Evolutionary conservation across 2,797 vertebrate species (phyloP).

Genomic region (Vipera ursinii): DNA sequence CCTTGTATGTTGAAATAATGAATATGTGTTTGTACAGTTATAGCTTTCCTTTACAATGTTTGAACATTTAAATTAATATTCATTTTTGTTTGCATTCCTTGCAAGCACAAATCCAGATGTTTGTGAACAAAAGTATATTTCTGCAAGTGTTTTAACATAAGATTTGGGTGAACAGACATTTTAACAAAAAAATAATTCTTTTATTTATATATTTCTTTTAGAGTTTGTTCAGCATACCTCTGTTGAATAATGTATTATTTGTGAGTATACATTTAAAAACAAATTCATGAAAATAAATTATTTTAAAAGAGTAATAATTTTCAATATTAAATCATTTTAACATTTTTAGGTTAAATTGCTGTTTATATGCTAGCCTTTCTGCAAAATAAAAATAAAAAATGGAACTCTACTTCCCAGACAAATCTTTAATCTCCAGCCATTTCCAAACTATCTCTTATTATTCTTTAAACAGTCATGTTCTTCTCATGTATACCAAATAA

Average conservation of each 20-base stretch:
- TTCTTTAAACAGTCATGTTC: neutral
- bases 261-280: constrained; percentile 68
- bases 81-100: constrained; percentile 55
- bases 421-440: neutral
- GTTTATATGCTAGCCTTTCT: neutral
- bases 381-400: neutral
- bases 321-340: constrained; percentile 66
- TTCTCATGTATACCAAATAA: neutral
- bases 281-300: constrained; percentile 77
- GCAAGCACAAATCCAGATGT: constrained; percentile 72
- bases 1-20: constrained; percentile 74
- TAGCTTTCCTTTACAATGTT: constrained; percentile 59
- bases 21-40: constrained; percentile 62
- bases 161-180: constrained; percentile 57
- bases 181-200: constrained; percentile 64
- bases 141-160: constrained; percentile 63
- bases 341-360: constrained; percentile 36
- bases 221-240: constrained; percentile 70
- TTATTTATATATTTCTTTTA: constrained; percentile 74
- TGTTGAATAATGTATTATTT: constrained; percentile 76
- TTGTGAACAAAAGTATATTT: constrained; percentile 58
- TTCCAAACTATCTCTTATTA: neutral
- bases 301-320: constrained; percentile 73
- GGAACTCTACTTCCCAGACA: neutral
- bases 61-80: constrained; percentile 59